phyloP scores from a whole-genome alignment of 2,797 vertebrate genomes.

The Spinus olivaceus region DNA sequence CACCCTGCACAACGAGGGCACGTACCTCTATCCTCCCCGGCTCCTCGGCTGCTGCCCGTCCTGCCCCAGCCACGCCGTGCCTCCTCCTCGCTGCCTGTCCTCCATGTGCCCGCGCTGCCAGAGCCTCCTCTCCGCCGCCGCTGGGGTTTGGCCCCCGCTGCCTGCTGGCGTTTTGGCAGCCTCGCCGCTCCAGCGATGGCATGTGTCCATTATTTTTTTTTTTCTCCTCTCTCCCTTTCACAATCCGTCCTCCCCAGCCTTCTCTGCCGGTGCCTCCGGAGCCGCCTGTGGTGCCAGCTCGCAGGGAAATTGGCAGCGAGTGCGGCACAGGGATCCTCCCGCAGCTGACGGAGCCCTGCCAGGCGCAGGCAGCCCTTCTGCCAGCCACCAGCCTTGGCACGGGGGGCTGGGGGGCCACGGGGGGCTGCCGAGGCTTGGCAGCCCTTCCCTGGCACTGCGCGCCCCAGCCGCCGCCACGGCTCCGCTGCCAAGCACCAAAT shows the following conservation, averaged over 20 bases:
- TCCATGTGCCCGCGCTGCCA: conserved; percentile 43
- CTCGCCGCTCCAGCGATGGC: conserved; percentile 57
- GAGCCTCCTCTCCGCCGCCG: conserved; percentile 14
- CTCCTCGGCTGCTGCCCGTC: neutral
- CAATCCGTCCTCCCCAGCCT: conserved; percentile 45
- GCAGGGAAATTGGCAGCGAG: conserved; percentile 67
- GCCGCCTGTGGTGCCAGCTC: conserved; percentile 64
- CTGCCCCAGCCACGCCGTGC: neutral
- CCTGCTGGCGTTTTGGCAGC: conserved; percentile 58
- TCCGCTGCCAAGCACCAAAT: conserved; percentile 55
- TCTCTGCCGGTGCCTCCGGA: conserved; percentile 45
- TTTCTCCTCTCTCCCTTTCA: neutral
- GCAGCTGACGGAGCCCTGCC: conserved; percentile 65
- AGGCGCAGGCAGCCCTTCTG: conserved; percentile 63
- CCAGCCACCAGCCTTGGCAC: conserved; percentile 54
- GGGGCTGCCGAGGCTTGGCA: conserved; percentile 52
- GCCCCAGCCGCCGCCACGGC: neutral
- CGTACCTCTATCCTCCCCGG: conserved; percentile 36
- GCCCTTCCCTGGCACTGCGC: neutral
- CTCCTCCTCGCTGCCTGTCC: conserved; percentile 10
- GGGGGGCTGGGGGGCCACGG: neutral
- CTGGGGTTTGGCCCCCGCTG: conserved; percentile 47
- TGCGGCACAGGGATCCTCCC: conserved; percentile 43
- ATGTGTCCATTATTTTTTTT: conserved; percentile 64
- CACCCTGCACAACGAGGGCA: neutral